Base-by-base conservation (phyloP, 1,140 invertebrate species). In the Drosophila mauritiana region DNA sequence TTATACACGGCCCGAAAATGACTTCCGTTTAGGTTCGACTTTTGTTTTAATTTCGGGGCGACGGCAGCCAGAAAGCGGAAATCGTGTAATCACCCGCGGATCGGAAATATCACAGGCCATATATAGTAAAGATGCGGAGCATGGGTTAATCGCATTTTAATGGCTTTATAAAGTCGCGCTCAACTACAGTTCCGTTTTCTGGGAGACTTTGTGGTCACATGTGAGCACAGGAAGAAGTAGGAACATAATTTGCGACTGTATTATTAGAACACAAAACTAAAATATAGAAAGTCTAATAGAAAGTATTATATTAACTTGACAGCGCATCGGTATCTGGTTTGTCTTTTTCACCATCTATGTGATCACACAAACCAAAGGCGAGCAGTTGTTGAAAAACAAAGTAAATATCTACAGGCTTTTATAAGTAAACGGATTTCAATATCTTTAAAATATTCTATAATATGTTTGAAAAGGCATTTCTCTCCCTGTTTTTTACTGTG, bases 1-100 rank as follows among this genome's bases (percentile, higher is more conserved):
- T 84, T 82, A 82, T 88, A 62, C 54, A 88, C 62, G 80, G 67
- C 76, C 70, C 43, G 81, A 70, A 89, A 89, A 78, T 74, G 65
- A 89, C 84, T 89, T 89, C 84, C 84, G 84, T 89, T 89, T 89
- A 80, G 62, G 56, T 48, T 72, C 55, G 79, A 78, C 85, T 89
- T 89, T 89, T 89, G 85, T 90, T 88, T 88, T 88, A 89, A 80
- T 89, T 74, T 69, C 51, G 61, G 46, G 53, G 52, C 59, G 54
- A 46, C 51, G 22, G 37, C 11, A 37, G n/a, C 25, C 77, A 77
- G 80, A 88, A 80, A 80, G 43, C 84, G 84, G 84, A 88, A 84
- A 80, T 84, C 76, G 75, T 69, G 68, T 84, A 84, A 84, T 82
- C 63, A 88, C 48, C 79, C 51, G 15, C 62, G 73, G 64, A 80